Percentiles rank a stretch among this genome's conserved stretches.
These are phyloP conservation scores for Agrypnus murinus DNA, from an alignment of 2,888 invertebrate genomes.

Conservation along the genomic window DNA sequence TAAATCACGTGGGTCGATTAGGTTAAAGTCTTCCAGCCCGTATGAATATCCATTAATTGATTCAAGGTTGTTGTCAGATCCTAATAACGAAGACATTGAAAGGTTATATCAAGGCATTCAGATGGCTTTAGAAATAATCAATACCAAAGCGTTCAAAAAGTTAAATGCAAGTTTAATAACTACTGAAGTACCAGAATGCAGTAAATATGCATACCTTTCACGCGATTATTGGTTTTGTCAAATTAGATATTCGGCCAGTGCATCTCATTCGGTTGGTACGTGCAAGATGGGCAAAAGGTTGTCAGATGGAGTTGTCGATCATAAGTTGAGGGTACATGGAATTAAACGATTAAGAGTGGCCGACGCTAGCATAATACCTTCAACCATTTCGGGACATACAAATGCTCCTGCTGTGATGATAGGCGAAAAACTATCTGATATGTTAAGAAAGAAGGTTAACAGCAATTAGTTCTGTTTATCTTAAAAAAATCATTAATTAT, in stretches of 20 bases:
- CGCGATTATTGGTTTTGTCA: constrained; percentile 56
- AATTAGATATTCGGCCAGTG: constrained; percentile 46
- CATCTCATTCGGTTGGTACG: constrained; percentile 49
- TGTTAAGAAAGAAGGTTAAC: no score
- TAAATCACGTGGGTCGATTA: constrained; percentile 71
- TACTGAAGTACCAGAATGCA: constrained; percentile 41
- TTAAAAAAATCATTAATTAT: no score
- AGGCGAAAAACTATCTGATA: constrained; percentile 73
- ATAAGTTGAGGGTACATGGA: constrained; percentile 73
- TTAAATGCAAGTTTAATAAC: constrained; percentile 70
- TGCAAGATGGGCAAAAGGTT: constrained; percentile 53
- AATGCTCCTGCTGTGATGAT: constrained; percentile 74
- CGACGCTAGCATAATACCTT: constrained; percentile 73
- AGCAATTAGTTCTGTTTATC: no score
- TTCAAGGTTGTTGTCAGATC: constrained; percentile 78
- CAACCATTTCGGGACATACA: constrained; percentile 72
- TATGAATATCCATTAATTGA: constrained; percentile 78
- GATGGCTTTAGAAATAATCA: constrained; percentile 68
- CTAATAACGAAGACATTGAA: constrained; percentile 70
- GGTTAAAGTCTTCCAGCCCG: constrained; percentile 75
- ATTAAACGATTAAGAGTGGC: no score
- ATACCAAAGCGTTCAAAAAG: constrained; percentile 72
- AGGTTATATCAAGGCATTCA: constrained; percentile 73
- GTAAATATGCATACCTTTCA: constrained; percentile 31
- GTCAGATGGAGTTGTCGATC: constrained; percentile 44